Base-by-base conservation (phyloP, 1,140 invertebrate species). In the Bradynema listronoti region DNA sequence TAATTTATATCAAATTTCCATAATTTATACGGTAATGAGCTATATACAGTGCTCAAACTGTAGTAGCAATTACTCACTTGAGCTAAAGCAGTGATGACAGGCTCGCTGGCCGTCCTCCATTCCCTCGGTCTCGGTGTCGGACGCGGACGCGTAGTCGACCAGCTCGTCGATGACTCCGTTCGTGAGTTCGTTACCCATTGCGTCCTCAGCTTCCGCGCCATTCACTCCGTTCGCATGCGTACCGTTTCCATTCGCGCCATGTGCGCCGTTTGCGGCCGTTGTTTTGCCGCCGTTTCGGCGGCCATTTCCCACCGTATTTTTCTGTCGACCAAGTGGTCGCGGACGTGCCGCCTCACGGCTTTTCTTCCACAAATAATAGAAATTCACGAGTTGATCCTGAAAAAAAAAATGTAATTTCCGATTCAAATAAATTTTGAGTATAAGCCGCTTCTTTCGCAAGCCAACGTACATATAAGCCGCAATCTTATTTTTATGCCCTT, bases 341-440 rank as follows among this genome's bases (percentile, higher is more conserved):
- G 75, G 72, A n/a, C 77, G 79, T 2, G 90, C 89, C 43, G 92
- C 92, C 70, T 89, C 89, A n/a, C 92, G 90, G n/a, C 92, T 96
- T 82, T 98, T 99, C 83, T 99, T 99, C 94, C 93, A 99, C 78
- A 96, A 84, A 82, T 99, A 99, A 81, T 98, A 99, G 82, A 90
- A 98, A 78, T 96, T 91, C 27, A 99, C 91, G 70, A 98, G 81
- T 77, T 98, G 91, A 41, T 90, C 86, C 87, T 88, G 78, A 25
- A 83, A 82, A 65, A 4, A 62, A 62, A 22, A 51, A 64, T 16
- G 22, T 43, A 19, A 19, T 11, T n/a, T n/a, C n/a, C n/a, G n/a
- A n/a, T n/a, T n/a, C n/a, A n/a, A n/a, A n/a, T n/a, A n/a, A n/a
- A n/a, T n/a, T n/a, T n/a, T n/a, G n/a, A n/a, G n/a, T n/a, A n/a